A percentile compares a stretch with the other conserved stretches of the same genome.
These are phyloP conservation scores for Aphaenogaster rudis DNA, from an alignment of 1,140 invertebrate genomes.

Conservation along the genomic window DNA sequence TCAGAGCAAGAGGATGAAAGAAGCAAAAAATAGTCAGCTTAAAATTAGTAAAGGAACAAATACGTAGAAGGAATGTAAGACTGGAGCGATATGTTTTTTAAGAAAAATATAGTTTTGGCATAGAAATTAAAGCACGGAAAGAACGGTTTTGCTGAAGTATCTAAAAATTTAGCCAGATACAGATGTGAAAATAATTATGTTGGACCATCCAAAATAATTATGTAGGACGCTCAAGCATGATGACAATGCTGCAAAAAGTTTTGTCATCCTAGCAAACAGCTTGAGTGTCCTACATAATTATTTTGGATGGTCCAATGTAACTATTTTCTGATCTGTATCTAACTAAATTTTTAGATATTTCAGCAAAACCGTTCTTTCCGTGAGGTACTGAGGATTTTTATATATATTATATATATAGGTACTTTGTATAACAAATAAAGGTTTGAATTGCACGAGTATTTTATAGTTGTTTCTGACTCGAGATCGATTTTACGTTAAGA, in stretches of 20 bases:
- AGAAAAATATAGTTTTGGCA: background rate
- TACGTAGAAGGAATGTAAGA: background rate
- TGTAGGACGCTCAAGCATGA: too few relatives aligned
- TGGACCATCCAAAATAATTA: too few relatives aligned
- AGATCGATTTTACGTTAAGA: conserved; percentile 6
- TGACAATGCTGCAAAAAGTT: too few relatives aligned
- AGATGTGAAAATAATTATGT: too few relatives aligned
- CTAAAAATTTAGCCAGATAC: too few relatives aligned
- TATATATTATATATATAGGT: background rate
- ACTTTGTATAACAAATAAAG: background rate
- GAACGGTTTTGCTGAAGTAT: too few relatives aligned
- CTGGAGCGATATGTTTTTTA: background rate
- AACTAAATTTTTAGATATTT: too few relatives aligned
- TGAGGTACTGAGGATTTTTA: background rate
- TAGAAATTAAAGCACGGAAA: background rate
- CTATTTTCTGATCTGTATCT: too few relatives aligned
- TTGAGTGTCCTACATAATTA: too few relatives aligned
- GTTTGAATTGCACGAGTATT: background rate
- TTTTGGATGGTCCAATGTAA: too few relatives aligned
- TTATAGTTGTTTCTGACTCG: background rate
- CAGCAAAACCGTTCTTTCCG: too few relatives aligned
- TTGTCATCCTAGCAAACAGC: too few relatives aligned
- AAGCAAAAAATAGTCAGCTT: background rate
- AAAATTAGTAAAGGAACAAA: conserved; percentile 4
- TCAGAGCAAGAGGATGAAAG: background rate